A percentile compares a stretch with the other conserved stretches of the same genome.
phyloP scores from a whole-genome alignment of 2,797 vertebrate genomes.

The Galaxias olidus region DNA sequence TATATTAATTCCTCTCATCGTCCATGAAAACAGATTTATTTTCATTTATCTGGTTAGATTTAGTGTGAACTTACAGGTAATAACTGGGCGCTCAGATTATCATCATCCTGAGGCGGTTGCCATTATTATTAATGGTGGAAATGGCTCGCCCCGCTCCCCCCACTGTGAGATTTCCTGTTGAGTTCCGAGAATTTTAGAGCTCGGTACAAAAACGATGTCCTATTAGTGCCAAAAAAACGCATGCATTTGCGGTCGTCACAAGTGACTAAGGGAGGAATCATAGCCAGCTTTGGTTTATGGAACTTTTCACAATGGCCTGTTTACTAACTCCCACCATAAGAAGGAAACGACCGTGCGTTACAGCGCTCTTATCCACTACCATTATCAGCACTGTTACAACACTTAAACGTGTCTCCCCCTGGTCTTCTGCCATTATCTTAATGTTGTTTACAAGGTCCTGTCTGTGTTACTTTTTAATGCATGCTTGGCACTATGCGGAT shows the following conservation, averaged over 20 bases:
- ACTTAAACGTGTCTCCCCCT: slow-evolving; percentile 1
- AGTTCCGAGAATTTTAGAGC: slow-evolving; percentile 36
- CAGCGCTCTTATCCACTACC: slow-evolving; percentile 28
- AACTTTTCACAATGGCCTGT: not conserved
- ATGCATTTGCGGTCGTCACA: too few species aligned
- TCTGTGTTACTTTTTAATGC: too few species aligned
- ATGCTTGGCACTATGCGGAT: too few species aligned
- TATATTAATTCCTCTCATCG: too few species aligned
- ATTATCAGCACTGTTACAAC: slow-evolving; percentile 43
- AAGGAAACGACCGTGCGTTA: slow-evolving; percentile 48
- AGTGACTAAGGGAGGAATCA: too few species aligned
- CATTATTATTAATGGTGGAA: slow-evolving; percentile 44
- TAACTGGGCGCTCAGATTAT: not conserved
- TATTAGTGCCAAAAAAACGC: slow-evolving; percentile 6
- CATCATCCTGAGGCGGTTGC: slow-evolving; percentile 24
- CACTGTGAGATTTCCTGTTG: slow-evolving; percentile 64
- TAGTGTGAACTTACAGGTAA: not conserved
- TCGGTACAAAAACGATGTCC: not conserved
- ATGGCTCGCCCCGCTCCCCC: slow-evolving; percentile 30
- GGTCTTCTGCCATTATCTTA: not conserved
- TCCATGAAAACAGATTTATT: not conserved
- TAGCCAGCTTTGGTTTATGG: too few species aligned
- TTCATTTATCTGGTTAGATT: not conserved
- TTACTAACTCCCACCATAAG: slow-evolving; percentile 48
- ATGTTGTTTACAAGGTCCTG: not conserved